Conservation (phyloP, 2,113 vertebrate species). For the Ameiurus melas region DNA sequence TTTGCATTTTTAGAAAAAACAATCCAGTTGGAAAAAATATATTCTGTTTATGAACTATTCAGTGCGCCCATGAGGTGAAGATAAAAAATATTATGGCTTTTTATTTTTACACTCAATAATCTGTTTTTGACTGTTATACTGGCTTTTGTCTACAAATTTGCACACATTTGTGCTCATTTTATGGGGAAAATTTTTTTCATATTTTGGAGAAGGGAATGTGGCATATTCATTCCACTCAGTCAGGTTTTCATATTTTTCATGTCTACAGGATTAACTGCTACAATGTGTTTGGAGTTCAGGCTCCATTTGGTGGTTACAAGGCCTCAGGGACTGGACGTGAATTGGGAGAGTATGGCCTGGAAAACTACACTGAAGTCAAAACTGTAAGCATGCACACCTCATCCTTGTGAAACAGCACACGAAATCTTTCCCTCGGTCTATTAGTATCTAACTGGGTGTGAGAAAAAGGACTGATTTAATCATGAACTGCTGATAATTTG, state of each 20-base stretch:
- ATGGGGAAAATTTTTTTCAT: neutral
- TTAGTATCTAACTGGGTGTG: no score
- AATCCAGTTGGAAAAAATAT: neutral
- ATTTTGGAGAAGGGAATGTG: neutral
- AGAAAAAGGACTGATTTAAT: neutral
- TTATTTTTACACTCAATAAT: neutral
- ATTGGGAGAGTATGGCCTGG: conserved; percentile 88
- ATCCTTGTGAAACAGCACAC: neutral
- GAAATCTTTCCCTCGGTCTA: neutral
- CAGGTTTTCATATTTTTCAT: conserved; percentile 30
- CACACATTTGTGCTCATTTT: neutral
- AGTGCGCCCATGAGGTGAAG: neutral
- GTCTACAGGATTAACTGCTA: conserved; percentile 93
- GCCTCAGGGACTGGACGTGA: conserved; percentile 89
- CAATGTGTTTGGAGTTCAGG: conserved; percentile 86
- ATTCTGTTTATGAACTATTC: neutral
- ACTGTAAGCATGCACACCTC: conserved; percentile 75
- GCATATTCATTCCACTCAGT: neutral
- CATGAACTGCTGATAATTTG: neutral
- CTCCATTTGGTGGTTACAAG: conserved; percentile 95
- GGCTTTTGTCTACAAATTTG: neutral
- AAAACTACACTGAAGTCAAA: conserved; percentile 91
- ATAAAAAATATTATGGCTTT: neutral
- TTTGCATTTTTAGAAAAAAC: neutral
- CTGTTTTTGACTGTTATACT: neutral